Percentiles rank a stretch among this genome's conserved stretches.
These are phyloP conservation scores for Epirrhoe alternata DNA, from an alignment of 2,888 invertebrate species.

Conservation along the genomic window DNA sequence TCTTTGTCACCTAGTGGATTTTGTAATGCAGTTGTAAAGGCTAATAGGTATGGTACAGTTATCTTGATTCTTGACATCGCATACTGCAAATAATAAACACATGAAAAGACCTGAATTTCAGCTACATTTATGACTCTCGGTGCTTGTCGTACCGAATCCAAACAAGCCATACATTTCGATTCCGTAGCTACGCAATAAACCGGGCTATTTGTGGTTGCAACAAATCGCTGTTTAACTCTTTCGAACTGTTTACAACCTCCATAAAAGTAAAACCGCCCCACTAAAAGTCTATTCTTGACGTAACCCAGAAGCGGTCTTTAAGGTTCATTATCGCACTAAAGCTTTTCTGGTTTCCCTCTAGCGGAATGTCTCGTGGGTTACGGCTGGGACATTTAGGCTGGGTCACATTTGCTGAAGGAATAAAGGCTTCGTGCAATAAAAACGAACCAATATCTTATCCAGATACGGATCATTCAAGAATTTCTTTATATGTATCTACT, in stretches of 20 bases:
- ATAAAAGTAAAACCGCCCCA: slow-evolving; percentile 69
- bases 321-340: slow-evolving; percentile 32
- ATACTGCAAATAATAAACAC: slow-evolving; percentile 14
- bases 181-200: slow-evolving; percentile 53
- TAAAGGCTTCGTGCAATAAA: background rate
- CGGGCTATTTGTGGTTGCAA: slow-evolving; percentile 68
- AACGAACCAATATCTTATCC: background rate
- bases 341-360: slow-evolving; percentile 17
- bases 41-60: background rate
- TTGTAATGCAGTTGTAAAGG: slow-evolving; percentile 2
- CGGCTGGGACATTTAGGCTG: too few species aligned
- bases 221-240: slow-evolving; percentile 75
- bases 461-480: background rate
- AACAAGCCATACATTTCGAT: slow-evolving; percentile 22
- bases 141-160: slow-evolving; percentile 13
- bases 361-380: slow-evolving; percentile 24
- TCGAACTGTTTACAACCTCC: slow-evolving; percentile 66
- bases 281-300: slow-evolving; percentile 65
- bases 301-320: slow-evolving; percentile 32
- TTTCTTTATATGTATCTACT: too few species aligned
- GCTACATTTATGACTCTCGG: background rate
- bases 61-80: too few species aligned
- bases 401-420: too few species aligned
- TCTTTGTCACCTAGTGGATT: background rate
- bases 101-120: slow-evolving; percentile 3